Percentiles rank a stretch among this genome's conserved stretches.
These are phyloP conservation scores for Cheilosia vulpina DNA, from an alignment of 2,888 invertebrate species.

Conservation along the genomic window DNA sequence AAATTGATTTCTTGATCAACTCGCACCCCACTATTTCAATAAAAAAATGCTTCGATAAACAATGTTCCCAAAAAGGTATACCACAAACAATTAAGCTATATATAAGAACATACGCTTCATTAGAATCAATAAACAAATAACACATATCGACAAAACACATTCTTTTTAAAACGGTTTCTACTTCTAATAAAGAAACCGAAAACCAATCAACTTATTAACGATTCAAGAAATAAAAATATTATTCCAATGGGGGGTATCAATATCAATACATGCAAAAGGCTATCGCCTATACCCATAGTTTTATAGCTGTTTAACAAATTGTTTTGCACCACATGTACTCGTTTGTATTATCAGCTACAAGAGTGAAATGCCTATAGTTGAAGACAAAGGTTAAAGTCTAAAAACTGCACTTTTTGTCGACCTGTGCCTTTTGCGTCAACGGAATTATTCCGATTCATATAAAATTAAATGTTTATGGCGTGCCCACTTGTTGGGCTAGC, in stretches of 20 bases:
- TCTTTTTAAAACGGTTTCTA: constrained; percentile 6
- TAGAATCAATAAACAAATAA: constrained; percentile 15
- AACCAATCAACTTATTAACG: constrained; percentile 7
- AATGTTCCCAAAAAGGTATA: not conserved
- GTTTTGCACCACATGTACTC: too few relatives aligned
- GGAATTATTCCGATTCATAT: constrained; percentile 7
- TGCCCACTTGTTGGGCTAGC: constrained; percentile 3
- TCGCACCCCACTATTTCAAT: not conserved
- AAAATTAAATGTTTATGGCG: constrained; percentile 6
- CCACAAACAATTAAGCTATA: not conserved
- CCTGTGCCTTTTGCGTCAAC: too few relatives aligned
- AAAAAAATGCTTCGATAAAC: not conserved
- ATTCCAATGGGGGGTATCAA: not conserved
- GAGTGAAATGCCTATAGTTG: not conserved
- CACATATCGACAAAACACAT: constrained; percentile 5
- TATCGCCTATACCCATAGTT: too few relatives aligned
- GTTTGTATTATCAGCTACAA: not conserved
- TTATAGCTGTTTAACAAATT: too few relatives aligned
- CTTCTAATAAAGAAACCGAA: constrained; percentile 11
- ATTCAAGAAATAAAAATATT: not conserved
- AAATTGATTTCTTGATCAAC: too few relatives aligned
- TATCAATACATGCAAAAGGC: not conserved
- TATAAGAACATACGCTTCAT: not conserved
- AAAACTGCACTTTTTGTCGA: not conserved
- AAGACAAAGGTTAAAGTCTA: constrained; percentile 8